Percentiles rank a stretch among this genome's conserved stretches.
phyloP scores from a whole-genome alignment of 2,888 invertebrate species.

The Autographa gamma region DNA sequence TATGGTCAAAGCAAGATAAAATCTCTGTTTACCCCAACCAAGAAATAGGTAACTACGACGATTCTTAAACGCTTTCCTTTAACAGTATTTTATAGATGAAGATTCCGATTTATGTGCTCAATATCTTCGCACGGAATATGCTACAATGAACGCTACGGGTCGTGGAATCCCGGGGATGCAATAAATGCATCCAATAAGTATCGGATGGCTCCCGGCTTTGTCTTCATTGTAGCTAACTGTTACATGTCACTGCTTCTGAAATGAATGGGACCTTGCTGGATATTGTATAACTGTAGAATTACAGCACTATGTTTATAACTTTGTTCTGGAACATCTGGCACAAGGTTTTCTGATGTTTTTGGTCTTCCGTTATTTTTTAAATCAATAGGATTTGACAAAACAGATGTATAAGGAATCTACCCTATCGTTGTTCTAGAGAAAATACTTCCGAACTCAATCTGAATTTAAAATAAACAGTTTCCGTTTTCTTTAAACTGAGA shows the following conservation, averaged over 20 bases:
- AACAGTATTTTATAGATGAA: slow-evolving; percentile 22
- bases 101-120: slow-evolving; percentile 31
- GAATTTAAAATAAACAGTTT: not conserved
- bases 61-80: not conserved
- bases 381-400: too few species aligned
- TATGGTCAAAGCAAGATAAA: too few species aligned
- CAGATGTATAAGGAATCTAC: not conserved
- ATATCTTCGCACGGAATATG: slow-evolving; percentile 23
- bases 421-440: not conserved
- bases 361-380: too few species aligned
- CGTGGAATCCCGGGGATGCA: slow-evolving; percentile 25
- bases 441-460: not conserved
- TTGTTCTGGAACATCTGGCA: too few species aligned
- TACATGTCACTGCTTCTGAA: not conserved
- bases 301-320: not conserved
- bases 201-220: slow-evolving; percentile 12
- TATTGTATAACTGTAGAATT: not conserved
- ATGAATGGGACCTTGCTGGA: not conserved
- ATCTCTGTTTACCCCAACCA: not conserved
- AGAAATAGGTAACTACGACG: not conserved
- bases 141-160: slow-evolving; percentile 14
- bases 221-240: slow-evolving; percentile 13
- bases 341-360: too few species aligned
- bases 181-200: slow-evolving; percentile 23
- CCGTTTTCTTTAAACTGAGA: not conserved